These are phyloP conservation scores for Pilophorus perplexus DNA, from an alignment of 2,888 invertebrate genomes.

Conservation along the genomic window DNA sequence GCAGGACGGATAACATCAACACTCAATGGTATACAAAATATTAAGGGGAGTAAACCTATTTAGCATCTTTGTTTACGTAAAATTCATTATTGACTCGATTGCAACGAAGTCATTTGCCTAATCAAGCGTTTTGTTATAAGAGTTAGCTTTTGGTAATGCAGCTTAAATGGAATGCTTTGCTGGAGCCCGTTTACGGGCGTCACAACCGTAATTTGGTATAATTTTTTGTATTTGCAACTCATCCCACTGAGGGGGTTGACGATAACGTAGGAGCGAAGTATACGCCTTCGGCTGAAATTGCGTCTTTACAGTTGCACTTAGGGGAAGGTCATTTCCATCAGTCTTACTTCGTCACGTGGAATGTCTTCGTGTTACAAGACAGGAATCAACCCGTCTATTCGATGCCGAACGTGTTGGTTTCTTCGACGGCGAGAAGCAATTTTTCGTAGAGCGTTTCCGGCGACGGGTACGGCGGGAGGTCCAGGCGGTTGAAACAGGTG, in stretches of 20 bases:
- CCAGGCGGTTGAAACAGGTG: constrained; percentile 96
- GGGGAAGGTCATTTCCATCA: background rate
- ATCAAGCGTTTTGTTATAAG: background rate
- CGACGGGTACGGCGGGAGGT: constrained; percentile 92
- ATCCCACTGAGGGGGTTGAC: too few relatives aligned
- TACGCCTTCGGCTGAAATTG: too few relatives aligned
- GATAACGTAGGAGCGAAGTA: too few relatives aligned
- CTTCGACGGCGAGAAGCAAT: constrained; percentile 87
- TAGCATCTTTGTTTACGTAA: background rate
- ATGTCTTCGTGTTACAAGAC: background rate
- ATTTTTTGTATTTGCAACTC: too few relatives aligned
- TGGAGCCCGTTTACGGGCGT: too few relatives aligned
- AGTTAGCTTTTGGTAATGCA: background rate
- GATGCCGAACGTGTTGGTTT: constrained; percentile 94
- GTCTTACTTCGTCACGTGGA: background rate
- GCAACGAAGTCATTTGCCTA: background rate
- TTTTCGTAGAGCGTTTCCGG: constrained; percentile 89
- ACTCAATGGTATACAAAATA: constrained; percentile 10
- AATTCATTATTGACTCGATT: background rate
- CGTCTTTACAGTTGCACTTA: too few relatives aligned
- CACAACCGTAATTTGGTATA: too few relatives aligned
- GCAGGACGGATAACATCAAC: constrained; percentile 37
- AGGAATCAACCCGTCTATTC: constrained; percentile 61
- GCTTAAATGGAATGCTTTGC: background rate
- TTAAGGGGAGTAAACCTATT: background rate